These are phyloP conservation scores for Drosophila subquinaria DNA, from an alignment of 2,888 invertebrate genomes.

Conservation along the genomic window DNA sequence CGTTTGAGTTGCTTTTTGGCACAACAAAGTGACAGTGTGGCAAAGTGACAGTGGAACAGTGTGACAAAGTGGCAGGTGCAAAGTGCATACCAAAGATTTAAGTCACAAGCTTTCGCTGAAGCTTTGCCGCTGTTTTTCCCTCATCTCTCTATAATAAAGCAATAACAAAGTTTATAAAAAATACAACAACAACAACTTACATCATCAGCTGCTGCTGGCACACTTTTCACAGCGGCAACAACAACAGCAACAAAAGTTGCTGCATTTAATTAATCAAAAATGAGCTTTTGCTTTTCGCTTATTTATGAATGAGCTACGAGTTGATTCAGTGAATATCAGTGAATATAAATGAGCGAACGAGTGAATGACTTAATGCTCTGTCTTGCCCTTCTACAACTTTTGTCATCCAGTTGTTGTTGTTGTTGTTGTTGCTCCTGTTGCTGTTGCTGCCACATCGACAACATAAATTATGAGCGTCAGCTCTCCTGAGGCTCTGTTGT, in stretches of 20 bases:
- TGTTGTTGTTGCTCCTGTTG: slow-evolving; percentile 10
- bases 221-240: slow-evolving; percentile 66
- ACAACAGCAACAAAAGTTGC: slow-evolving; percentile 35
- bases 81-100: slow-evolving; percentile 64
- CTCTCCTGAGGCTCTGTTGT: slow-evolving; percentile 27
- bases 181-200: slow-evolving; percentile 47
- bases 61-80: slow-evolving; percentile 52
- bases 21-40: slow-evolving; percentile 21
- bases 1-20: slow-evolving; percentile 66
- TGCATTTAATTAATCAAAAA: slow-evolving; percentile 80
- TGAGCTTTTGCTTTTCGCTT: slow-evolving; percentile 59
- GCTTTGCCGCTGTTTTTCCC: background rate
- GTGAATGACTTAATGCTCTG: slow-evolving; percentile 59
- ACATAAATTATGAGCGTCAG: slow-evolving; percentile 70
- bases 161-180: slow-evolving; percentile 52
- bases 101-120: slow-evolving; percentile 62
- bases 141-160: slow-evolving; percentile 57
- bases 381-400: slow-evolving; percentile 57
- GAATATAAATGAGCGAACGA: slow-evolving; percentile 56
- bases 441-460: slow-evolving; percentile 31
- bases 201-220: slow-evolving; percentile 72
- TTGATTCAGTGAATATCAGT: slow-evolving; percentile 56
- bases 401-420: slow-evolving; percentile 60
- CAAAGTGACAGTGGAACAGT: background rate
- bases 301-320: slow-evolving; percentile 69